Percentiles rank a stretch among this genome's conserved stretches.
Evolutionary conservation across 2,888 invertebrate genomes (phyloP).

Genomic region (Baronia brevicornis): DNA sequence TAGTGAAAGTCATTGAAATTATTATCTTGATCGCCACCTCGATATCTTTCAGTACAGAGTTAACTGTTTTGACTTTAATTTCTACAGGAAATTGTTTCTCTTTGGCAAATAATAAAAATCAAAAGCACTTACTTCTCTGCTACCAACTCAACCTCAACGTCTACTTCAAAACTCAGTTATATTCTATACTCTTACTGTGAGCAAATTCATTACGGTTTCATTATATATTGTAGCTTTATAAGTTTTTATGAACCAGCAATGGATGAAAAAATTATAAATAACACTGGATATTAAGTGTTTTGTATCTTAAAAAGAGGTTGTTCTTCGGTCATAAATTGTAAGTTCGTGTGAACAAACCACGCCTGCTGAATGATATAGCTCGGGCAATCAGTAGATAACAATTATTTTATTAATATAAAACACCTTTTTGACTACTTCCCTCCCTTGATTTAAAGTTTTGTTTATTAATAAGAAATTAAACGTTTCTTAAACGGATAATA

Average conservation of each 20-base stretch:
- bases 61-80: slow-evolving; percentile 25
- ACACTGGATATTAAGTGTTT: not conserved
- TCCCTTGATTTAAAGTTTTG: slow-evolving; percentile 47
- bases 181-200: too few relatives aligned
- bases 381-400: slow-evolving; percentile 50
- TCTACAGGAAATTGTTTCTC: slow-evolving; percentile 50
- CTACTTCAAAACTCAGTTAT: too few relatives aligned
- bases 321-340: slow-evolving; percentile 46
- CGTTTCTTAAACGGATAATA: slow-evolving; percentile 8
- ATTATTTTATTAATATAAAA: slow-evolving; percentile 66
- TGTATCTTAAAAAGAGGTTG: slow-evolving; percentile 20
- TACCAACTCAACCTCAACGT: slow-evolving; percentile 31
- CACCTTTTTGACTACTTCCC: slow-evolving; percentile 54
- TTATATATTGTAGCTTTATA: not conserved
- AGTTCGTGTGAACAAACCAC: slow-evolving; percentile 59
- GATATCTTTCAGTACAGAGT: slow-evolving; percentile 31
- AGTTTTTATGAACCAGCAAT: slow-evolving; percentile 10
- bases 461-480: slow-evolving; percentile 16
- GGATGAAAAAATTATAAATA: slow-evolving; percentile 8
- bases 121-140: slow-evolving; percentile 33
- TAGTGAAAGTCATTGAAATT: slow-evolving; percentile 3
- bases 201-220: slow-evolving; percentile 17
- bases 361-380: slow-evolving; percentile 48
- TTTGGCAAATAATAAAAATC: slow-evolving; percentile 39
- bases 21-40: slow-evolving; percentile 21